phyloP scores from a whole-genome alignment of 2,113 vertebrate genomes.

The Probosciger aterrimus region DNA sequence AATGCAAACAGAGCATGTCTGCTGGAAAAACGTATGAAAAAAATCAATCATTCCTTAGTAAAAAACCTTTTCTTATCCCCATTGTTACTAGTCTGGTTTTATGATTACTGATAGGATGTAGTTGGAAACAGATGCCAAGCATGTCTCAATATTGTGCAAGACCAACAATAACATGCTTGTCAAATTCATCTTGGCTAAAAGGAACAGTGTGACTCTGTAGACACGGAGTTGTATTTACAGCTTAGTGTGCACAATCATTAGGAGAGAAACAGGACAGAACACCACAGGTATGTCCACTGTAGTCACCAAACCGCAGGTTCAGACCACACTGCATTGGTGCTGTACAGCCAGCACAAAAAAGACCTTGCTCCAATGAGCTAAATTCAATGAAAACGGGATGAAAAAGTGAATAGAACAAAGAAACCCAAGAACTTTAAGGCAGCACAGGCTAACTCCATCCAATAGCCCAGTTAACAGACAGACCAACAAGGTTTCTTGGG shows the following conservation, averaged over 20 bases:
- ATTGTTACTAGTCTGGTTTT: slow-evolving; percentile 43
- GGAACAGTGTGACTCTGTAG: neutral
- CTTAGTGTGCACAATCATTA: neutral
- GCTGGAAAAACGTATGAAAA: slow-evolving; percentile 14
- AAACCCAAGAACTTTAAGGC: accelerated
- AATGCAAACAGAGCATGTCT: slow-evolving; percentile 7
- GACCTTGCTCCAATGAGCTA: neutral
- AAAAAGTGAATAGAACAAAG: neutral
- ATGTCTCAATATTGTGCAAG: neutral
- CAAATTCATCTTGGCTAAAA: neutral
- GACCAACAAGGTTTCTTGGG: neutral
- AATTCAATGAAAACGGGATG: neutral
- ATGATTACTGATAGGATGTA: slow-evolving; percentile 25
- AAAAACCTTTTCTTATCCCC: slow-evolving; percentile 26
- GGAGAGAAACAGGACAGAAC: neutral
- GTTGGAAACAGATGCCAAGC: neutral
- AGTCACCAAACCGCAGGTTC: accelerated
- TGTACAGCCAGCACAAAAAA: neutral
- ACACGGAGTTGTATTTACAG: neutral
- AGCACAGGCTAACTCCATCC: neutral
- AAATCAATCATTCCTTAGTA: slow-evolving; percentile 34
- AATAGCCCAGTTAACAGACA: accelerated
- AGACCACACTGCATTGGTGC: accelerated
- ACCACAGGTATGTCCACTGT: neutral
- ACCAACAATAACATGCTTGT: slow-evolving; percentile 32